Conservation (phyloP, 2,888 invertebrate genomes). For the Polydrusus tereticollis region DNA sequence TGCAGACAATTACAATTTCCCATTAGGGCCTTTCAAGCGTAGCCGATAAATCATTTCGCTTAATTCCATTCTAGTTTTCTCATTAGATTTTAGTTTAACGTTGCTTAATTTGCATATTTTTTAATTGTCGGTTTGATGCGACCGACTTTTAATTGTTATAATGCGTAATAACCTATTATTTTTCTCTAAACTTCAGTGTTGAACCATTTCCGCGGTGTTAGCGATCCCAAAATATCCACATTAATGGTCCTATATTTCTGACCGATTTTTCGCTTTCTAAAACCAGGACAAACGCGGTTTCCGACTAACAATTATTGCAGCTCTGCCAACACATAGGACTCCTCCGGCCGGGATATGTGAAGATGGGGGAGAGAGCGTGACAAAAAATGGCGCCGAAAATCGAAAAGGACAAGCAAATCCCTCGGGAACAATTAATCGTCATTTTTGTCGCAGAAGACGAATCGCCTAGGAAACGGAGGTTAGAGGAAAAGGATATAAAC, state of each 20-base stretch:
- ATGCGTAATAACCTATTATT: no score
- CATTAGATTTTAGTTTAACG: constrained; percentile 25
- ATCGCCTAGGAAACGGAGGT: constrained; percentile 17
- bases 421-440: constrained; percentile 44
- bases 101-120: constrained; percentile 13
- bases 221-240: no score
- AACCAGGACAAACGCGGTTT: no score
- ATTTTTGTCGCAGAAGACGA: constrained; percentile 43
- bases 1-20: constrained; percentile 40
- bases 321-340: no score
- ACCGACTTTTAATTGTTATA: no score
- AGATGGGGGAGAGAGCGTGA: constrained; percentile 6
- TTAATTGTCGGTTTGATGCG: no score
- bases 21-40: constrained; percentile 31
- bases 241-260: no score
- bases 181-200: no score
- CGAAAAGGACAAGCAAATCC: constrained; percentile 28
- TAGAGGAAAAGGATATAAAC: constrained; percentile 28
- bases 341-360: constrained; percentile 1
- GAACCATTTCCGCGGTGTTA: no score
- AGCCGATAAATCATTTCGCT: constrained; percentile 26
- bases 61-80: constrained; percentile 33
- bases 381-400: constrained; percentile 30
- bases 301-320: no score
- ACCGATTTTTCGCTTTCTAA: no score